phyloP scores from a whole-genome alignment of 2,888 invertebrate genomes.

The Bhutanitis thaidina region DNA sequence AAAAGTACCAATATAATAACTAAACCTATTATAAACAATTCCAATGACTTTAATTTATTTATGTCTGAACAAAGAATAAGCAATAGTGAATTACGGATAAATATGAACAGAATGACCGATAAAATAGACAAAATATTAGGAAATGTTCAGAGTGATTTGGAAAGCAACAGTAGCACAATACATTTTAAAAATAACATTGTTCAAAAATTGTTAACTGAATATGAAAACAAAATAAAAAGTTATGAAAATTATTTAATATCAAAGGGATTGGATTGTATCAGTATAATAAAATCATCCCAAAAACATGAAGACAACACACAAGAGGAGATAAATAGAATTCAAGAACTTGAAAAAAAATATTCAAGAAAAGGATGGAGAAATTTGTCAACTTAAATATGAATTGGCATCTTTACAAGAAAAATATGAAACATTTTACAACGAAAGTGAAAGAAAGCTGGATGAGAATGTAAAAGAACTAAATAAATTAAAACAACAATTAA shows the following conservation, averaged over 20 bases:
- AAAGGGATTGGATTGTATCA: conserved; percentile 32
- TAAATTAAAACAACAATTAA: conserved; percentile 25
- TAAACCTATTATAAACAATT: conserved; percentile 29
- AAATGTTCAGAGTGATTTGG: conserved; percentile 41
- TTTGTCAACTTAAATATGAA: conserved; percentile 38
- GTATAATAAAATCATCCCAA: conserved; percentile 18
- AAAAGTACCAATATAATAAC: conserved; percentile 29
- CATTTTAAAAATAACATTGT: conserved; percentile 48
- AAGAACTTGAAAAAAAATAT: conserved; percentile 33
- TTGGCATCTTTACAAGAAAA: conserved; percentile 32
- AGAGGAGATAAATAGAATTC: conserved; percentile 23
- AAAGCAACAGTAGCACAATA: conserved; percentile 25
- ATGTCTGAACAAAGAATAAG: conserved; percentile 62
- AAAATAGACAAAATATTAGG: conserved; percentile 54
- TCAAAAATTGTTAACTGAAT: conserved; percentile 57
- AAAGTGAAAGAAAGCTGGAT: conserved; percentile 25
- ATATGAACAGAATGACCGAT: conserved; percentile 57
- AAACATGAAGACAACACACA: conserved; percentile 12
- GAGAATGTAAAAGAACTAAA: conserved; percentile 26
- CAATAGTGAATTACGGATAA: conserved; percentile 65
- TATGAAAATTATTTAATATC: conserved; percentile 55
- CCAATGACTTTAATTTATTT: conserved; percentile 44
- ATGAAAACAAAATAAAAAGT: conserved; percentile 62
- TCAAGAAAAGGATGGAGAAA: conserved; percentile 37
- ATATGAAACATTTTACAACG: conserved; percentile 17